Percentiles rank a stretch among this genome's conserved stretches.
Conservation (phyloP, 2,113 vertebrate genomes). For the Salvelinus sp. region DNA sequence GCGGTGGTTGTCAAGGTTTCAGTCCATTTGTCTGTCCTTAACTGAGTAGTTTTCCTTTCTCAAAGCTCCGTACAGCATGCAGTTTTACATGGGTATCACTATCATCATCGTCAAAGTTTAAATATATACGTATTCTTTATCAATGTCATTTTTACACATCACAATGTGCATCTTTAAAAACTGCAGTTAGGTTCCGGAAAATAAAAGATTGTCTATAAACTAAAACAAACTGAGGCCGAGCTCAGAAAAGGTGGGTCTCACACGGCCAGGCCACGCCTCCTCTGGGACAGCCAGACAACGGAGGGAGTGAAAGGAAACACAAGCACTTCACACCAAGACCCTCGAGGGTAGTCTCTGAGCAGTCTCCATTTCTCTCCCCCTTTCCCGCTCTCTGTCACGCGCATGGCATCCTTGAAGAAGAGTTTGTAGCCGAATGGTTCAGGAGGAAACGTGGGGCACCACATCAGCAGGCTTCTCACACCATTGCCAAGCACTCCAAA, state of each 20-base stretch:
- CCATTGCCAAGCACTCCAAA: constrained; percentile 41
- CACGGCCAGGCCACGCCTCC: constrained; percentile 21
- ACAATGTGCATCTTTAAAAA: constrained; percentile 69
- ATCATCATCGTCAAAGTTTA: constrained; percentile 57
- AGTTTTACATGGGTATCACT: constrained; percentile 53
- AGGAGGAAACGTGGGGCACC: constrained; percentile 35
- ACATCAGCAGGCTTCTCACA: constrained; percentile 56
- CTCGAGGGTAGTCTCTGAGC: background rate
- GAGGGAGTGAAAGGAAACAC: background rate
- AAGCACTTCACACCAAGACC: constrained; percentile 4
- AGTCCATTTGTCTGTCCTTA: constrained; percentile 43
- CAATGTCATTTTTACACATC: constrained; percentile 50
- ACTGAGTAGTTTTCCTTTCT: constrained; percentile 52
- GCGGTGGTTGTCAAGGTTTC: constrained; percentile 48
- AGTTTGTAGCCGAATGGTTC: constrained; percentile 50
- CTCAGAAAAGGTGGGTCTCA: constrained; percentile 30
- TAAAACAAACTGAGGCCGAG: constrained; percentile 22
- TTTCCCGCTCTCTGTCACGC: constrained; percentile 14
- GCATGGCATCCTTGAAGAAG: constrained; percentile 35
- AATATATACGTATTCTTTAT: constrained; percentile 66
- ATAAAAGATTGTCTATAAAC: constrained; percentile 64
- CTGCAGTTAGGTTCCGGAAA: constrained; percentile 64
- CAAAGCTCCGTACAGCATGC: constrained; percentile 70
- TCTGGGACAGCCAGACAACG: constrained; percentile 6
- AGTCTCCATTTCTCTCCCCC: constrained; percentile 14